Conservation (phyloP, 1,140 invertebrate genomes). For the Pectinophora gossypiella region DNA sequence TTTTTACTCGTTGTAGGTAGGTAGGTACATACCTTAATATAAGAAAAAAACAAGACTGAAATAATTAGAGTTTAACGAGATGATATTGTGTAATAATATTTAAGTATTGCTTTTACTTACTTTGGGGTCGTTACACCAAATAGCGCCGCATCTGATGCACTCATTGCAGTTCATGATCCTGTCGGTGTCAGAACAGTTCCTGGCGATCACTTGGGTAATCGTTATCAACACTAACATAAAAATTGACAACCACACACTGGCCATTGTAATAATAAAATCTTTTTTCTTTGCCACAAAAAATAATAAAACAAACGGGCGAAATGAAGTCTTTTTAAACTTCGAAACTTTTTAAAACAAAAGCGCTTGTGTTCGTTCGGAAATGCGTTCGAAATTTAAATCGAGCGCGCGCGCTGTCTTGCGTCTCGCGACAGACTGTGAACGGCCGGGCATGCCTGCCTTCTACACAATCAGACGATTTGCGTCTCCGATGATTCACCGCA, state of each 20-base stretch:
- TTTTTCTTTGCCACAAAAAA: background rate
- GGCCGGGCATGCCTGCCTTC: too few relatives aligned
- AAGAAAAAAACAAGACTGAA: too few relatives aligned
- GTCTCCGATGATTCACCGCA: background rate
- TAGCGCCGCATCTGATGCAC: constrained; percentile 48
- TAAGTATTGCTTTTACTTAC: constrained; percentile 30
- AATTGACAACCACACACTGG: constrained; percentile 39
- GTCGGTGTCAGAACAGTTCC: constrained; percentile 4
- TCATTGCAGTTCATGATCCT: constrained; percentile 43
- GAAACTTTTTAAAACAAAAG: background rate
- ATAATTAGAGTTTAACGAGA: too few relatives aligned
- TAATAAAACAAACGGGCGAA: background rate
- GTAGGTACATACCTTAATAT: too few relatives aligned
- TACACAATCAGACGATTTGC: background rate
- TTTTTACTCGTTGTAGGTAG: too few relatives aligned
- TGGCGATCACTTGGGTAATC: constrained; percentile 24
- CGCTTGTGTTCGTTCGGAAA: background rate
- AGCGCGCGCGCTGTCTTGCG: background rate
- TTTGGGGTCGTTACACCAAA: constrained; percentile 48
- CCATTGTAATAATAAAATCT: constrained; percentile 25
- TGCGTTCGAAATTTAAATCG: background rate
- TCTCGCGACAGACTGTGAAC: background rate
- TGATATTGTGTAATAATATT: background rate
- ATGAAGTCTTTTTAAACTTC: background rate
- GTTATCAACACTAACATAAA: constrained; percentile 32